These are phyloP conservation scores for Leucophenga varia DNA, from an alignment of 1,140 invertebrate species.

Conservation along the genomic window DNA sequence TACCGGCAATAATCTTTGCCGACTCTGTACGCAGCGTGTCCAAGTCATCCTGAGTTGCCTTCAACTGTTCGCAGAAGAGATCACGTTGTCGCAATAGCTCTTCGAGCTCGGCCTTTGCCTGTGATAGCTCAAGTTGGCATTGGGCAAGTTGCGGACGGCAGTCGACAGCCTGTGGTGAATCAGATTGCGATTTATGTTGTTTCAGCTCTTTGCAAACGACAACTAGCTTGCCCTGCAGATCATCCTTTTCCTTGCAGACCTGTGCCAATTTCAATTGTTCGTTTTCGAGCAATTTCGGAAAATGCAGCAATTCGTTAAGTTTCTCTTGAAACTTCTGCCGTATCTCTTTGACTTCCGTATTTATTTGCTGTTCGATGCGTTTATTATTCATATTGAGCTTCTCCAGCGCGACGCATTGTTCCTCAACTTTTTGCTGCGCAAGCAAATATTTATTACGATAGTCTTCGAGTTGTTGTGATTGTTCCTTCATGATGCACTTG, in stretches of 20 bases:
- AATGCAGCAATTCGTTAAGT: slow-evolving; percentile 69
- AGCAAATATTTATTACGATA: slow-evolving; percentile 72
- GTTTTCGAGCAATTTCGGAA: slow-evolving; percentile 72
- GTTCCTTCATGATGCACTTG: slow-evolving; percentile 67
- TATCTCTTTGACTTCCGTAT: slow-evolving; percentile 71
- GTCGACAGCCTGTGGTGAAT: slow-evolving; percentile 21
- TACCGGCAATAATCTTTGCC: slow-evolving; percentile 67
- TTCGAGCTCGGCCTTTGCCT: slow-evolving; percentile 33
- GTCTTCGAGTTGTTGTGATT: slow-evolving; percentile 70
- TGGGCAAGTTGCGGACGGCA: slow-evolving; percentile 37
- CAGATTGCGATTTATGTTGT: slow-evolving; percentile 28
- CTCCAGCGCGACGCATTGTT: slow-evolving; percentile 70
- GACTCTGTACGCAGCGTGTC: slow-evolving; percentile 71
- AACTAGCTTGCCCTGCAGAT: slow-evolving; percentile 41
- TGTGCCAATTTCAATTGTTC: slow-evolving; percentile 73
- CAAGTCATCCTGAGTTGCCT: slow-evolving; percentile 66
- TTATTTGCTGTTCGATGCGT: slow-evolving; percentile 74
- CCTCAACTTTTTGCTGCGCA: slow-evolving; percentile 73
- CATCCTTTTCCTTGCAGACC: slow-evolving; percentile 62
- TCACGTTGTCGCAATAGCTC: slow-evolving; percentile 41
- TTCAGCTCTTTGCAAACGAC: slow-evolving; percentile 52
- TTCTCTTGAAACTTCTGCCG: slow-evolving; percentile 78
- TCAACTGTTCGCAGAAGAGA: slow-evolving; percentile 47
- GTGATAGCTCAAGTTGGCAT: slow-evolving; percentile 39
- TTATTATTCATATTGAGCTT: slow-evolving; percentile 75